Percentiles rank a stretch among this genome's conserved stretches.
phyloP scores from a whole-genome alignment of 2,888 invertebrate species.

The Drosophila meridiana region DNA sequence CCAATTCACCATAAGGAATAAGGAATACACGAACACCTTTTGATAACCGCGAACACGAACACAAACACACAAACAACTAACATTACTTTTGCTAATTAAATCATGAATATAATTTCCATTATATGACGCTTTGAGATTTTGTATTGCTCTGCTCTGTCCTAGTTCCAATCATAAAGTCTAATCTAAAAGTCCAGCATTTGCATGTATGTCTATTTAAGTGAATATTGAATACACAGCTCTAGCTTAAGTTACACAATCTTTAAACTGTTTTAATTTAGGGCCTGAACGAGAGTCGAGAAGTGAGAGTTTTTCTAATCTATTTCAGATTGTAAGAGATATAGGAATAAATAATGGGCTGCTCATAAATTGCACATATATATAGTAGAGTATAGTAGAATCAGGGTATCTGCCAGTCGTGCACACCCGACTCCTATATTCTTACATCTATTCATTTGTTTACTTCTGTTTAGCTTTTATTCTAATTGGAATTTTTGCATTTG shows the following conservation, averaged over 20 bases:
- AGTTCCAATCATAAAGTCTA: conserved; percentile 42
- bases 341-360: background rate
- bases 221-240: conserved; percentile 33
- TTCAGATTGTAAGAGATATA: background rate
- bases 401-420: background rate
- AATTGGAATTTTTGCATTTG: background rate
- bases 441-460: background rate
- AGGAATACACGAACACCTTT: conserved; percentile 12
- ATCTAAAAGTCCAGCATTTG: conserved; percentile 35
- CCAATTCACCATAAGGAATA: conserved; percentile 89
- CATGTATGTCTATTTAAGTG: conserved; percentile 36
- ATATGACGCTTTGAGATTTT: conserved; percentile 21
- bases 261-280: conserved; percentile 24
- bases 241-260: conserved; percentile 25
- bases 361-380: too few species aligned
- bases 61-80: background rate
- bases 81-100: conserved; percentile 34
- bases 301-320: background rate
- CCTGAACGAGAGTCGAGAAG: background rate
- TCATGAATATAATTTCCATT: conserved; percentile 7
- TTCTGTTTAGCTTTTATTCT: background rate
- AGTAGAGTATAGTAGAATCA: background rate
- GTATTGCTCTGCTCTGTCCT: conserved; percentile 32
- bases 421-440: background rate
- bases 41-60: conserved; percentile 15